phyloP scores from a whole-genome alignment of 2,888 invertebrate genomes.

The Cataglyphis livida region DNA sequence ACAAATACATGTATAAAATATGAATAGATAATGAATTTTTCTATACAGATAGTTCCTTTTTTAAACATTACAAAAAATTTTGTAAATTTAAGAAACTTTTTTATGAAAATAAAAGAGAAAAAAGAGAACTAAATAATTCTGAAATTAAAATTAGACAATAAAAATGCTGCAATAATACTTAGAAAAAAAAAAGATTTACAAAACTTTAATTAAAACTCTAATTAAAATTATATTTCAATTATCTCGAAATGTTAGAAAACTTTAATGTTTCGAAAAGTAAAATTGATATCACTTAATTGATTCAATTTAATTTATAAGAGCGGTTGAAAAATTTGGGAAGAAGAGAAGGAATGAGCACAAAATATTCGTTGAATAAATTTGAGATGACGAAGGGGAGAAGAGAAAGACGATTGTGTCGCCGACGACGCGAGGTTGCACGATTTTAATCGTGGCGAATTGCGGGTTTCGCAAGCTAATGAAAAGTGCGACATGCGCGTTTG shows the following conservation, averaged over 20 bases:
- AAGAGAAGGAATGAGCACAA: neutral
- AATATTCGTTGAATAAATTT: neutral
- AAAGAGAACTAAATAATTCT: neutral
- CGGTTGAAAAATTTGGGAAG: neutral
- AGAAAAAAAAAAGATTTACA: neutral
- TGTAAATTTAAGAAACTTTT: neutral
- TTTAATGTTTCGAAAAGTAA: neutral
- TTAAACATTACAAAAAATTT: neutral
- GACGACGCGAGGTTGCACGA: slow-evolving; percentile 42
- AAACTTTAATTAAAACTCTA: neutral
- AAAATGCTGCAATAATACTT: neutral
- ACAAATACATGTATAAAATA: neutral
- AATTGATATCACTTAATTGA: neutral
- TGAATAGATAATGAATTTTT: neutral
- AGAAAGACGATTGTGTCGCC: slow-evolving; percentile 21
- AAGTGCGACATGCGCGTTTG: slow-evolving; percentile 61
- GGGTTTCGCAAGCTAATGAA: slow-evolving; percentile 78
- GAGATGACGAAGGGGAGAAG: neutral
- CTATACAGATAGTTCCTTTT: neutral
- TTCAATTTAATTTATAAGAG: neutral
- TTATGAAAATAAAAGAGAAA: too few relatives aligned
- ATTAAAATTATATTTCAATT: neutral
- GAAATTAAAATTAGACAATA: neutral
- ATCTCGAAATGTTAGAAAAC: neutral
- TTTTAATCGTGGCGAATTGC: slow-evolving; percentile 74